A percentile compares a stretch with the other conserved stretches of the same genome.
Evolutionary conservation across 2,113 vertebrate species (phyloP).

Genomic region (Siniperca knerii): DNA sequence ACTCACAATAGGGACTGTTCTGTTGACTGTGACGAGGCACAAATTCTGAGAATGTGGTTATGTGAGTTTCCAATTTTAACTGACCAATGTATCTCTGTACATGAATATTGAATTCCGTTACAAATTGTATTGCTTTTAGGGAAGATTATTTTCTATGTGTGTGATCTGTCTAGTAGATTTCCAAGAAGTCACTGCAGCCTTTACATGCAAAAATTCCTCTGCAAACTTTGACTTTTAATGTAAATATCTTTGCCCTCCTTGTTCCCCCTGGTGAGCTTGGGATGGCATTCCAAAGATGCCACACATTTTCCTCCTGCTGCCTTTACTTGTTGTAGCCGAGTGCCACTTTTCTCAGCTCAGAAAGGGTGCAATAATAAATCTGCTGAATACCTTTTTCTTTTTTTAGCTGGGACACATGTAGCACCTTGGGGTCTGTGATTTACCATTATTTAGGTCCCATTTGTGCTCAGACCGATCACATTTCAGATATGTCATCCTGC

Average conservation of each 20-base stretch:
- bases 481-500: slow-evolving; percentile 40
- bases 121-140: background rate
- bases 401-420: slow-evolving; percentile 54
- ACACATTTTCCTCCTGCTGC: slow-evolving; percentile 66
- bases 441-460: slow-evolving; percentile 45
- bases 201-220: background rate
- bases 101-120: background rate
- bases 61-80: background rate
- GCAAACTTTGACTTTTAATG: slow-evolving; percentile 58
- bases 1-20: background rate
- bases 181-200: background rate
- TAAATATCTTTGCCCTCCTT: slow-evolving; percentile 69
- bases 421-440: slow-evolving; percentile 38
- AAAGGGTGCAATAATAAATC: slow-evolving; percentile 45
- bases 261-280: slow-evolving; percentile 45
- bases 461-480: slow-evolving; percentile 28
- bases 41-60: background rate
- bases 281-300: slow-evolving; percentile 79
- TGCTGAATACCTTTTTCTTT: slow-evolving; percentile 57
- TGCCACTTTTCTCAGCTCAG: slow-evolving; percentile 75
- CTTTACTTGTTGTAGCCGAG: slow-evolving; percentile 71
- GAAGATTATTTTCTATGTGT: background rate
- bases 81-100: background rate
- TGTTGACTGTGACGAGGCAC: background rate
- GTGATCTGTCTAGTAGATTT: background rate